Conservation (phyloP, 2,113 vertebrate species). For the Ophiodon elongatus region DNA sequence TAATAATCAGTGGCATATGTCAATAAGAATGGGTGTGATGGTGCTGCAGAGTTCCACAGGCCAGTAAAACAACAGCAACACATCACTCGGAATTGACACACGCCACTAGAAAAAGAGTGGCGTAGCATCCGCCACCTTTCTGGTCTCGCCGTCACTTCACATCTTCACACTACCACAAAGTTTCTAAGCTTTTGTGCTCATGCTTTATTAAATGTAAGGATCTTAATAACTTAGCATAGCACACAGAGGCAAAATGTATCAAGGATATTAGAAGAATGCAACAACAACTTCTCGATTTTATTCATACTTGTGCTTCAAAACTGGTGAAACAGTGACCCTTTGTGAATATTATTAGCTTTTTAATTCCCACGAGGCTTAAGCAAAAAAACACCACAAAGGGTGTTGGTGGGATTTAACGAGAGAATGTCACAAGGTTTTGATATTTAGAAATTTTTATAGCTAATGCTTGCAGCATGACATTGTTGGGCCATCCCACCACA, state of each 20-base stretch:
- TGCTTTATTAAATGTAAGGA: neutral
- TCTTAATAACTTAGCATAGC: neutral
- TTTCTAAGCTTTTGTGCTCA: neutral
- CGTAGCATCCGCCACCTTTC: neutral
- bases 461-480: too few species aligned
- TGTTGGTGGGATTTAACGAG: neutral
- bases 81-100: neutral
- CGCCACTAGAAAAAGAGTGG: neutral
- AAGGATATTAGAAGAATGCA: neutral
- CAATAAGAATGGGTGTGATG: neutral
- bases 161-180: neutral
- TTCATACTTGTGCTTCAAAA: neutral
- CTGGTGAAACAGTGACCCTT: neutral
- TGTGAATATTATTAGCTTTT: neutral
- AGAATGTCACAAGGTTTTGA: neutral
- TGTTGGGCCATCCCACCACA: too few species aligned
- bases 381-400: neutral
- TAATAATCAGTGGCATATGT: neutral
- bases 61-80: neutral
- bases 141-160: neutral
- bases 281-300: neutral
- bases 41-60: neutral
- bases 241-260: neutral
- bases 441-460: too few species aligned
- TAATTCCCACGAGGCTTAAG: neutral